Evolutionary conservation across 2,888 invertebrate species (phyloP), one percentile per base, ranked within the genome.

Genomic region (Trissonchulus sp.): DNA sequence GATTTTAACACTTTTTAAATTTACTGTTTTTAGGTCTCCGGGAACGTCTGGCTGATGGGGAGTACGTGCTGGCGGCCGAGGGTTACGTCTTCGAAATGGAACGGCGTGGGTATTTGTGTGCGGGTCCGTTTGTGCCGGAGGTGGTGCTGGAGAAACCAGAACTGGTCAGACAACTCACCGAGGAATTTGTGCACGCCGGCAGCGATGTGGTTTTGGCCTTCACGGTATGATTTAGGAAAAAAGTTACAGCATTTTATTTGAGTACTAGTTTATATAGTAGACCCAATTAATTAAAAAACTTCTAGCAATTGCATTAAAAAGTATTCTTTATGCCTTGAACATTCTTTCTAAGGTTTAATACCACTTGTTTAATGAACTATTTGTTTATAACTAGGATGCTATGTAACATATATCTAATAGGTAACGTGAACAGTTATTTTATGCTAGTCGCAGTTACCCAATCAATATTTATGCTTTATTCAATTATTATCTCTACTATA

Each of bases 81-180:
- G 86, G 86, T 0, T 86, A 85, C 78, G 85, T 86, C 36, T 86
- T 86, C 77, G 85, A 85, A 28, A 78, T 86, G 73, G 86, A 86
- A 79, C 86, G 86, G 78, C 78, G 86, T 38, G 86, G 86, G 15
- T 86, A 86, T 76, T 85, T 86, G 28, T 85, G 85, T 78, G 86
- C 86, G 2, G 86, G 86, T n/a, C 85, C 86, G n/a, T 86, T 85
- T 85, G 86, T 86, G 1, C 86, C 86, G 0, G 86, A 86, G 77
- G 85, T 83, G 8, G 80, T 80, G 8, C 80, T 85, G 1, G 86
- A 86, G 77, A 78, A 86, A 76, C 86, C 86, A 1, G 85, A 86
- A 72, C 31, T 82, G 33, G 82, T 84, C n/a, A 77, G 77, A 48
- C 73, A 74, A n/a, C 78, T 84, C 75, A 81, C 83, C 68, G 79